These are phyloP conservation scores for Drosophila borealis DNA, from an alignment of 2,888 invertebrate species.

Conservation along the genomic window DNA sequence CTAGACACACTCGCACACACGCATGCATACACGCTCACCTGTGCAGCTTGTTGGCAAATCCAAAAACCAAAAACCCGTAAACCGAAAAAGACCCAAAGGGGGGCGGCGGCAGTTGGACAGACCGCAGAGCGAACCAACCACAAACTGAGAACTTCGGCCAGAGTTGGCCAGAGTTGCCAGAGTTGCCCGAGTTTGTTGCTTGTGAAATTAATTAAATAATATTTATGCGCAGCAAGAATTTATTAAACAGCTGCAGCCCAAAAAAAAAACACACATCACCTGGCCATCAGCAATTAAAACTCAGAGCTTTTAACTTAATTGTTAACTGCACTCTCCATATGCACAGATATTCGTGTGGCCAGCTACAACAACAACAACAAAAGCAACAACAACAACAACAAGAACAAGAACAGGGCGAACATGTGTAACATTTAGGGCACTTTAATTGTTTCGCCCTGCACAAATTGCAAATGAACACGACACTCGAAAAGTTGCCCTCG, in stretches of 20 bases:
- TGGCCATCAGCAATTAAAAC: conserved; percentile 52
- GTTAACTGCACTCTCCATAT: conserved; percentile 54
- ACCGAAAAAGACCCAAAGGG: conserved; percentile 18
- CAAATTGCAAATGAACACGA: conserved; percentile 81
- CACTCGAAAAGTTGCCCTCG: conserved; percentile 65
- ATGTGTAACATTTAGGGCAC: conserved; percentile 61
- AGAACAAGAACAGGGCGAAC: conserved; percentile 23
- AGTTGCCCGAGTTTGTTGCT: neutral
- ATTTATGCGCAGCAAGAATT: conserved; percentile 67
- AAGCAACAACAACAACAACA: conserved; percentile 21
- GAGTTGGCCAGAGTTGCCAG: conserved; percentile 19
- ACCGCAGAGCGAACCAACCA: conserved; percentile 21
- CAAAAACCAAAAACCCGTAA: conserved; percentile 35
- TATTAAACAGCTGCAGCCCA: conserved; percentile 45
- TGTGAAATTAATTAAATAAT: conserved; percentile 68
- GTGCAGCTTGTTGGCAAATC: conserved; percentile 21
- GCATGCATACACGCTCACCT: neutral
- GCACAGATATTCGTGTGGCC: neutral
- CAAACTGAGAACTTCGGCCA: conserved; percentile 39
- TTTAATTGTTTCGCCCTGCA: conserved; percentile 73
- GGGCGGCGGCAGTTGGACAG: no score
- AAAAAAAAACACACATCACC: conserved; percentile 14
- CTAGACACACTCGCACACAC: conserved; percentile 5
- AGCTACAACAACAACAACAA: conserved; percentile 22
- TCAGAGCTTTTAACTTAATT: conserved; percentile 75